Evolutionary conservation across 92 coral and sea anemone genomes (phyloP).

Genomic region (Paragorgia papillata): DNA sequence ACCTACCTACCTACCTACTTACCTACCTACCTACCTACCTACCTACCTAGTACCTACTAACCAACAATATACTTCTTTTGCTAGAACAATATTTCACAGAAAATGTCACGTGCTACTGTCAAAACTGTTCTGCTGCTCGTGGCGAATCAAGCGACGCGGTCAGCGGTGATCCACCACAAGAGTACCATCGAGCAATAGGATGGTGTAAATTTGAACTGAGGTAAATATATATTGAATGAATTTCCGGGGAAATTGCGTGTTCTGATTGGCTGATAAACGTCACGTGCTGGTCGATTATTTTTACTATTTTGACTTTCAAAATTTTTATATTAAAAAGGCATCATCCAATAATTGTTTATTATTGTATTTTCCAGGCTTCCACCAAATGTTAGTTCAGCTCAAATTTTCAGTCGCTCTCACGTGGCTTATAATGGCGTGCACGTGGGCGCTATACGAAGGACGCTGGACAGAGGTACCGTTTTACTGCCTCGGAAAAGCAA

Average conservation of each 20-base stretch:
- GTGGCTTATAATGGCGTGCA: conserved; percentile 85
- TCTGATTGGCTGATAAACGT: too few relatives aligned
- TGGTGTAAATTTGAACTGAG: conserved; percentile 99
- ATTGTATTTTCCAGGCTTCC: conserved; percentile 69
- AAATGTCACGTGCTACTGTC: conserved; percentile 82
- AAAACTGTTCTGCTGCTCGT: conserved; percentile 85
- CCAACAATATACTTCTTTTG: background rate
- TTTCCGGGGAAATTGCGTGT: too few relatives aligned
- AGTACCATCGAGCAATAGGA: conserved; percentile 88
- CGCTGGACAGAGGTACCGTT: conserved; percentile 86
- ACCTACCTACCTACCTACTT: too few relatives aligned
- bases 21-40: too few relatives aligned
- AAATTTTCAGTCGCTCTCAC: conserved; percentile 79
- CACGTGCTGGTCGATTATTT: too few relatives aligned
- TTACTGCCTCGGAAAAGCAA: conserved; percentile 71
- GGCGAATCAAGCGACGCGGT: conserved; percentile 87
- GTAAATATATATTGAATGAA: conserved; percentile 60
- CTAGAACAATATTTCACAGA: conserved; percentile 55
- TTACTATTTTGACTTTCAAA: too few relatives aligned
- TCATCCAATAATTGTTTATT: too few relatives aligned
- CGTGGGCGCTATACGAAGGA: conserved; percentile 86
- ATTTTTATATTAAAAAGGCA: too few relatives aligned
- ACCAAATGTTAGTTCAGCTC: conserved; percentile 69
- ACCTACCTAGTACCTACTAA: too few relatives aligned
- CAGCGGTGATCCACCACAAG: conserved; percentile 97